These are phyloP conservation scores for Oreocharis arfaki DNA, from an alignment of 2,113 vertebrate species.

Conservation along the genomic window DNA sequence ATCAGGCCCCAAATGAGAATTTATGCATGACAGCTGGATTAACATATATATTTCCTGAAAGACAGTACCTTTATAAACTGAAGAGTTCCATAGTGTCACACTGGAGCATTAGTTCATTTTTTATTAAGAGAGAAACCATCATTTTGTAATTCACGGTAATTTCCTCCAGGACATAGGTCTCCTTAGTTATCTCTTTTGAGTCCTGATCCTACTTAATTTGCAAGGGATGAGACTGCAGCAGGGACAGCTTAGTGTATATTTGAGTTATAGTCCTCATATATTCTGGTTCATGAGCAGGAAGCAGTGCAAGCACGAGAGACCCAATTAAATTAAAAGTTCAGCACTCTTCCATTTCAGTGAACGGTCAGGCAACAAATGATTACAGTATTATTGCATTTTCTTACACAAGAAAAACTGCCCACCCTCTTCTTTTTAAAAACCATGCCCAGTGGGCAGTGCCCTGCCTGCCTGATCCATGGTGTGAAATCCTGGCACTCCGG, in stretches of 20 bases:
- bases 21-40: conserved; percentile 53
- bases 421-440: neutral
- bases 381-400: neutral
- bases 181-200: conserved; percentile 38
- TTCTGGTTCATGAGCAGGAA: conserved; percentile 9
- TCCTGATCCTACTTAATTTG: conserved; percentile 33
- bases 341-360: neutral
- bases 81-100: conserved; percentile 3
- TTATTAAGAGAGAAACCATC: conserved; percentile 44
- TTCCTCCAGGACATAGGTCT: conserved; percentile 49
- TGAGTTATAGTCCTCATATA: conserved; percentile 26
- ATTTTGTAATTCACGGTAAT: conserved; percentile 41
- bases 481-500: conserved; percentile 4
- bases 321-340: conserved; percentile 28
- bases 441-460: neutral
- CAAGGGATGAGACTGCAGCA: neutral
- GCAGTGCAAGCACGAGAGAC: neutral
- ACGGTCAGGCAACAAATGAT: neutral
- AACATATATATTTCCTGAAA: conserved; percentile 55
- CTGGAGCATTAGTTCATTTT: conserved; percentile 24
- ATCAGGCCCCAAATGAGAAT: conserved; percentile 41
- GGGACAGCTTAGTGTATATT: neutral
- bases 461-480: neutral
- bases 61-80: conserved; percentile 20
- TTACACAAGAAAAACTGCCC: neutral